These are phyloP conservation scores for Pterocles orientalis DNA, from an alignment of 2,113 vertebrate species.

Conservation along the genomic window DNA sequence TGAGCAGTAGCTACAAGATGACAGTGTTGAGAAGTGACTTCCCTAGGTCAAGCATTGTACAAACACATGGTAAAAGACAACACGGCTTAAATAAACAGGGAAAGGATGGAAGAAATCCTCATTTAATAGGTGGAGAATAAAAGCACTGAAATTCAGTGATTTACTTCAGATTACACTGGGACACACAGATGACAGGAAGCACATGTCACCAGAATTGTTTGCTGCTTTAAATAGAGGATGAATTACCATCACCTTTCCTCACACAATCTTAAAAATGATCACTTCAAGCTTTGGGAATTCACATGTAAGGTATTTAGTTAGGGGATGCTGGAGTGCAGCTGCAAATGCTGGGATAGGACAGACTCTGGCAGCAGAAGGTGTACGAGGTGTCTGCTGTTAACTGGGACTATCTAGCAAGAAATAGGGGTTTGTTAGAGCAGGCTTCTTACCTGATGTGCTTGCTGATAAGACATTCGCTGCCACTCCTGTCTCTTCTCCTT, in stretches of 20 bases:
- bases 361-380: background rate
- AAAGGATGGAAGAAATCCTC: background rate
- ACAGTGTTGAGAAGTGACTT: background rate
- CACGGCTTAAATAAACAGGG: background rate
- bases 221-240: background rate
- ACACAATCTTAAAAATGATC: background rate
- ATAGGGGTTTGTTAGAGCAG: background rate
- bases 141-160: background rate
- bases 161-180: background rate
- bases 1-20: background rate
- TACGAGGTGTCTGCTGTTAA: background rate
- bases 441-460: background rate
- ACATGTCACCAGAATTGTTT: background rate
- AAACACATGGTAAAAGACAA: background rate
- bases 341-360: background rate
- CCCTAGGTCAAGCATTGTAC: background rate
- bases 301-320: background rate
- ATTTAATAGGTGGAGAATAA: background rate
- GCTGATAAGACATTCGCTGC: background rate
- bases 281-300: background rate
- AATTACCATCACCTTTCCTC: background rate
- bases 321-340: background rate
- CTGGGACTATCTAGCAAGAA: background rate
- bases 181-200: background rate
- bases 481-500: background rate